Base-by-base conservation (phyloP, 2,888 invertebrate genomes). In the Hedya salicella region DNA sequence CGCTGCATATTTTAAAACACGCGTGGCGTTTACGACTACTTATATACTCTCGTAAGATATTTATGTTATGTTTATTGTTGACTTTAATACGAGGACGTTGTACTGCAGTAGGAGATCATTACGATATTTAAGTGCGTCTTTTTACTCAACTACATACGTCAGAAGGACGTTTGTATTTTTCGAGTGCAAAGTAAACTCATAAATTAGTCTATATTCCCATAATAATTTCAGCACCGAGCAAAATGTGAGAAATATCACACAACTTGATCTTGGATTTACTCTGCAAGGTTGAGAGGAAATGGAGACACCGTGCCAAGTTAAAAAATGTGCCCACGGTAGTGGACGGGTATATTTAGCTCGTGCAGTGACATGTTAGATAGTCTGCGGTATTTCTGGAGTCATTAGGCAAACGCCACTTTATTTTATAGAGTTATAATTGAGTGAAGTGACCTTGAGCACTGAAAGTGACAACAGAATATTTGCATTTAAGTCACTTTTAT, bases 231-330 rank as follows among this genome's bases (percentile, higher is more conserved):
- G 68, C 68, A 61, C 73, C 73, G 75, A 71, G 75, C 67, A 75
- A 78, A 78, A 78, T 78, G 75, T 81, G 78, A 68, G 64, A 74
- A 69, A 71, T 70, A 75, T 79, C 73, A 75, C 73, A 73, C 74
- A 78, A 79, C 72, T 76, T 77, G 79, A 81, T 88, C 81, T 86
- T 80, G 80, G 81, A 82, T 82, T 78, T 75, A 77, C 68, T 72
- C 75, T 65, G 73, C 89, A 89, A 90, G 90, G 90, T 85, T 82
- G 77, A 76, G 78, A 83, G 82, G 82, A 86, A 89, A 83, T 78
- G 78, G 80, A 83, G 81, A 82, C 80, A 78, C 76, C 78, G 75
- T 78, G 80, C 81, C 80, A 84, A 83, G 78, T 75, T 80, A 49
- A 85, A 85, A 85, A 85, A 82, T 81, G 75, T 80, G 78, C 74